Evolutionary conservation across 1,140 invertebrate genomes (phyloP), one percentile per base, ranked within the genome.

Genomic region (Drosophila pseudoananassae): DNA sequence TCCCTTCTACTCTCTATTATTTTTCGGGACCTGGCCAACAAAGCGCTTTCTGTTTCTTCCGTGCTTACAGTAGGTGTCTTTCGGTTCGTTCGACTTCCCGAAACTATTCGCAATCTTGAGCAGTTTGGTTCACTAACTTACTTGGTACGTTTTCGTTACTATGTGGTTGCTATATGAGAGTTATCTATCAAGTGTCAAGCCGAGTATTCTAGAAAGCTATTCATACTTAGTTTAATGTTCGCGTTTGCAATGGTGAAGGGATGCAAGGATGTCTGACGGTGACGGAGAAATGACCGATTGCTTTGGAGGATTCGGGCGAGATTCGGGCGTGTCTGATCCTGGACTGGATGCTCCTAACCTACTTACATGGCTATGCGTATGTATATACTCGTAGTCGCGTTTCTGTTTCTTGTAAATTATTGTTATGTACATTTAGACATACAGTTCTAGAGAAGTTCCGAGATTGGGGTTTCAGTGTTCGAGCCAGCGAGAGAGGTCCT

Each of bases 371-470:
- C 83, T 85, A 77, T 36, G 47, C 76, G 60, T 63, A 65, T 58
- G 53, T 51, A 69, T 73, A 64, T 74, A 74, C 51, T 74, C 52
- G 72, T 70, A 74, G 77, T 85, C 82, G 74, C 73, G 45, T 59
- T 83, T 75, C 63, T 55, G 60, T 78, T 80, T 51, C 58, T 88
- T 46, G 83, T 85, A 85, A 85, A 85, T 85, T 85, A 87, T 87
- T 87, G 82, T 87, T 87, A 87, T 87, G 61, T 87, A 87, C 82
- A 87, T 82, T 87, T 87, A 87, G 82, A 82, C 82, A 85, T 85
- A 65, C 60, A 68, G 82, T 87, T 78, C 64, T 76, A 76, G 64
- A 68, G 17, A 20, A 43, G 9, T 10, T 46, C 43, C 43, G 17
- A 46, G 43, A 23, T 17, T 46, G 17, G 17, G 23, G 43, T 20